Evolutionary conservation across 2,888 invertebrate genomes (phyloP), one percentile per base, ranked within the genome.

Genomic region (Coenonympha arcania): DNA sequence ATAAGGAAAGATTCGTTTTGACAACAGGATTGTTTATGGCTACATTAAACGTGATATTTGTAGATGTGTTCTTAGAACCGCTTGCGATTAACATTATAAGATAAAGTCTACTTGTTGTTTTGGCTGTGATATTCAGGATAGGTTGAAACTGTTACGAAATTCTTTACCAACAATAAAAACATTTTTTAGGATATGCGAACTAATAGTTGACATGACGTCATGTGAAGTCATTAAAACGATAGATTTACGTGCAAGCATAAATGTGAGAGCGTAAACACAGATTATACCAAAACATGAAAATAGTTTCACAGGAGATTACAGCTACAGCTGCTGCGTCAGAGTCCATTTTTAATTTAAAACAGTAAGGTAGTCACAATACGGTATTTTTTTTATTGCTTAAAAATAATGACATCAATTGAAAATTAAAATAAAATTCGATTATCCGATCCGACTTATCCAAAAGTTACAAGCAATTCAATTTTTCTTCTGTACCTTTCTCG

Each of bases 1-100:
- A 40, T 40, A 26, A 40, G 39, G 39, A 40, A 40, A 26, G 11
- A 36, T 36, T 36, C 19, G 19, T 19, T 36, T 19, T 11, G 11
- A 19, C 20, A 36, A 19, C 11, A 11, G 16, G 20, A 20, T 36
- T 36, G 19, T 11, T 36, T 36, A 16, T 8, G 9, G 28, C 11
- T 13, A 30, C 28, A 11, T 19, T 6, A 36, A 1, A 6, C 20
- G 20, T 36, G n/a, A 34, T 36, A 19, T 36, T 36, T 36, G 31
- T 16, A 33, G 6, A 33, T 8, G n/a, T n/a, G n/a, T n/a, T n/a
- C n/a, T n/a, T n/a, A n/a, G n/a, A n/a, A n/a, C n/a, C n/a, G n/a
- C n/a, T n/a, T n/a, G n/a, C n/a, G n/a, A n/a, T n/a, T n/a, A n/a
- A n/a, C n/a, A n/a, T n/a, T n/a, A n/a, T n/a, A n/a, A n/a, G n/a